These are phyloP conservation scores for Platyrinchus mystaceus DNA, from an alignment of 2,797 vertebrate species.

Conservation along the genomic window DNA sequence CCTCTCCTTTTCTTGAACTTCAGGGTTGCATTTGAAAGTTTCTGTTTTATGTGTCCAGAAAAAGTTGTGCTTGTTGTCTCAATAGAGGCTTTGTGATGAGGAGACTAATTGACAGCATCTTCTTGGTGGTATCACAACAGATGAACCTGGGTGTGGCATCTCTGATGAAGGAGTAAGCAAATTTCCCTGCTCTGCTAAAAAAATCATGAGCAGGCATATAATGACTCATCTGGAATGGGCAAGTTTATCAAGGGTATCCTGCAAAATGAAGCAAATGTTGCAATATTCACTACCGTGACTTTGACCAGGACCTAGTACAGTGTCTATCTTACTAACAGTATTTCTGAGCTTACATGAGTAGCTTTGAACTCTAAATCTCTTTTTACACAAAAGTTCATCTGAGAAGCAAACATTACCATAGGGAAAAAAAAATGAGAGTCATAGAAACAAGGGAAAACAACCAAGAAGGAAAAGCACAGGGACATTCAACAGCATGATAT, in stretches of 20 bases:
- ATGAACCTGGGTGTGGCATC: neutral
- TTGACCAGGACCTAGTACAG: neutral
- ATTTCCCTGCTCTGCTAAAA: neutral
- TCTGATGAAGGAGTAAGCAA: neutral
- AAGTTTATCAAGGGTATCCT: neutral
- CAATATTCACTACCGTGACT: neutral
- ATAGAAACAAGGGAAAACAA: neutral
- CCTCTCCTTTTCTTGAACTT: neutral
- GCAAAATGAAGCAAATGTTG: neutral
- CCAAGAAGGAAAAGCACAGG: neutral
- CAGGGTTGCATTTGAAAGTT: conserved; percentile 15
- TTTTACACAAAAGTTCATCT: neutral
- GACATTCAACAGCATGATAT: neutral
- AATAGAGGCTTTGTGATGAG: neutral
- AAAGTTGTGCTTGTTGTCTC: neutral
- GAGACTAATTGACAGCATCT: neutral
- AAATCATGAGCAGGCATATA: neutral
- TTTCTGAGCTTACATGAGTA: neutral
- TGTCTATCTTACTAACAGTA: neutral
- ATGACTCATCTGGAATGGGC: neutral
- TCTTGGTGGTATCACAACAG: neutral
- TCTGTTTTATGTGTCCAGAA: neutral
- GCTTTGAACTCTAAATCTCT: neutral
- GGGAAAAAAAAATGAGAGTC: neutral
- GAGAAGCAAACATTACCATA: neutral